Evolutionary conservation across 2,888 invertebrate species (phyloP), one percentile per base, ranked within the genome.

Genomic region (Arenicola marina): DNA sequence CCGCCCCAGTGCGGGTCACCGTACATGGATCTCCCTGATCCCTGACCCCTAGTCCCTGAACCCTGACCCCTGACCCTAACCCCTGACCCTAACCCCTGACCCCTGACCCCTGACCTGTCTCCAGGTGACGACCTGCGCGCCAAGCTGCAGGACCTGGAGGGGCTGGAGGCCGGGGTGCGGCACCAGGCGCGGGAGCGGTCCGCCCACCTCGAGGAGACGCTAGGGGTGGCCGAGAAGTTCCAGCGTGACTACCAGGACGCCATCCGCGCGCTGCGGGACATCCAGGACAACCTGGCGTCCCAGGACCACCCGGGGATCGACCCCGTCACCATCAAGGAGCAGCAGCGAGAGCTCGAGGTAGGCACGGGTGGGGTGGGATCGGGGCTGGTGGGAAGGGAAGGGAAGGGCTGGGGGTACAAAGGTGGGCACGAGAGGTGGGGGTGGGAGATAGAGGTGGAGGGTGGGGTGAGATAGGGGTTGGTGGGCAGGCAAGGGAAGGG

Each of bases 261-360:
- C 32, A 76, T 77, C 70, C 73, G 76, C 2, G 74, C 75, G 33
- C 69, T 83, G 18, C 69, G 78, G 7, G 82, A 81, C 63, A 73
- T 82, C 26, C 79, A 81, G 66, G 83, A 83, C 65, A 79, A 77
- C 58, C 70, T 82, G 44, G 65, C 72, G 46, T 79, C 79, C 1
- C 82, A 81, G 68, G 82, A 83, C 61, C 75, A 77, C 1, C 79
- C 81, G 1, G 79, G 79, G 1, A 76, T 82, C 3, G 80, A 81
- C 53, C 73, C 77, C 0, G 74, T 76, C 21, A 76, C 78, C 11
- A 76, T 82, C 34, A 72, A 73, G 57, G 81, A 81, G 63, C 83
- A 83, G 65, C 79, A 78, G 63, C 76, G 76, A 56, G 83, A 83
- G 66, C 70, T 82, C 1, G 73, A 76, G 70, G 81, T 82, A 63